These are phyloP conservation scores for Chymomyza caudatula DNA, from an alignment of 2,888 invertebrate species.

Conservation along the genomic window DNA sequence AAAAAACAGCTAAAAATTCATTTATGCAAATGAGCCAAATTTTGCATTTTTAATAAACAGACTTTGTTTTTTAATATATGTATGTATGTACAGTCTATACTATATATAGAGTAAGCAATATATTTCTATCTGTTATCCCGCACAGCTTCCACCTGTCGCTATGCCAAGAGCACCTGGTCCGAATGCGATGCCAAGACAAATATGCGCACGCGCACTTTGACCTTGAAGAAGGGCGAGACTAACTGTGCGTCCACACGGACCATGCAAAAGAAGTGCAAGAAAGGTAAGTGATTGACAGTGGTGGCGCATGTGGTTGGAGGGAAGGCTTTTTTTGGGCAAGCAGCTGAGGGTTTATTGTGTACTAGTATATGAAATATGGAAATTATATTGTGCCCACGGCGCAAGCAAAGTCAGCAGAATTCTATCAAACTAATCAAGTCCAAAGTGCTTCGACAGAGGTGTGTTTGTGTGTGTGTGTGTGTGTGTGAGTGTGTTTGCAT, in stretches of 20 bases:
- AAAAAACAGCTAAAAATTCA: not conserved
- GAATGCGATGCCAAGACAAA: constrained; percentile 92
- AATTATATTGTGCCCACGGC: not conserved
- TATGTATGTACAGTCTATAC: not conserved
- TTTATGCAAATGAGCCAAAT: constrained; percentile 15
- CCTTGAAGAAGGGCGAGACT: constrained; percentile 90
- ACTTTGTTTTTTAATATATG: constrained; percentile 2
- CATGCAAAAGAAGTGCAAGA: constrained; percentile 94
- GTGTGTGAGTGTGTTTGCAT: not conserved
- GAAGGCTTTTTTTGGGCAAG: too few species aligned
- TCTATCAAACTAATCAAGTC: constrained; percentile 1
- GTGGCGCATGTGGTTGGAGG: too few species aligned
- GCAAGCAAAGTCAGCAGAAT: not conserved
- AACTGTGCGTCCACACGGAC: constrained; percentile 89
- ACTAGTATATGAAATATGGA: not conserved
- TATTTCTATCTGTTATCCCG: constrained; percentile 3
- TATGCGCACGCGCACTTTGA: constrained; percentile 87
- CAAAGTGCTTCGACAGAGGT: not conserved
- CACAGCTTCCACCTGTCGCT: constrained; percentile 84
- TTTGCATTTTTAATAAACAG: constrained; percentile 1
- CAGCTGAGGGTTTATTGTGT: not conserved
- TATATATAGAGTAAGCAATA: not conserved
- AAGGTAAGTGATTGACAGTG: constrained; percentile 82
- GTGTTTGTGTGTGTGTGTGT: not conserved
- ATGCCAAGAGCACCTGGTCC: constrained; percentile 91